Percentiles rank a stretch among this genome's conserved stretches.
Conservation (phyloP, 2,113 vertebrate species). For the Tachycineta bicolor region DNA sequence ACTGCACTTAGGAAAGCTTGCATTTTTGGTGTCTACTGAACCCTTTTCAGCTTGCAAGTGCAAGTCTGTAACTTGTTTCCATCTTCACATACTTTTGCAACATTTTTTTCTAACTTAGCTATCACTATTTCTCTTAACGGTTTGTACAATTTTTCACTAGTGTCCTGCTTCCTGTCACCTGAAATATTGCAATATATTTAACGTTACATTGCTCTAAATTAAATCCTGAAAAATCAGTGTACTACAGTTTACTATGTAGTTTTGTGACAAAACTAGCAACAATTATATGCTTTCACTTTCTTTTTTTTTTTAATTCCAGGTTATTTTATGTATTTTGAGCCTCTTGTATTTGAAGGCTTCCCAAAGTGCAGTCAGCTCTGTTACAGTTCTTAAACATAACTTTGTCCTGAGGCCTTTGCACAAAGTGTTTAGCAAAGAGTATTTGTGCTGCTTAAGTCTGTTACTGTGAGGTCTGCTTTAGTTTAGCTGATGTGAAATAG, state of each 20-base stretch:
- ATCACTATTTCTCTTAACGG: not conserved
- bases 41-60: not conserved
- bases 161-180: not conserved
- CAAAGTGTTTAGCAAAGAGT: not conserved
- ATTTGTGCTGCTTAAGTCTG: not conserved
- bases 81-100: not conserved
- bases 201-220: not conserved
- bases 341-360: not conserved
- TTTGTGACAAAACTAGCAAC: not conserved
- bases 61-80: not conserved
- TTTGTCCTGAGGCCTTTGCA: not conserved
- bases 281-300: not conserved
- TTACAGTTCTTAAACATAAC: not conserved
- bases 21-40: not conserved
- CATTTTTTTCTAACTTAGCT: not conserved
- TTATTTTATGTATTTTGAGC: not conserved
- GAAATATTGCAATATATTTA: not conserved
- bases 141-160: not conserved
- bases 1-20: not conserved
- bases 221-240: not conserved
- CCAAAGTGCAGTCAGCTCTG: not conserved
- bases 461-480: not conserved
- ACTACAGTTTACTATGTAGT: not conserved
- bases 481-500: not conserved
- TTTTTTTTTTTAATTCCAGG: not conserved